These are phyloP conservation scores for Cirrhinus mrigala DNA, from an alignment of 2,797 vertebrate species.

Conservation along the genomic window DNA sequence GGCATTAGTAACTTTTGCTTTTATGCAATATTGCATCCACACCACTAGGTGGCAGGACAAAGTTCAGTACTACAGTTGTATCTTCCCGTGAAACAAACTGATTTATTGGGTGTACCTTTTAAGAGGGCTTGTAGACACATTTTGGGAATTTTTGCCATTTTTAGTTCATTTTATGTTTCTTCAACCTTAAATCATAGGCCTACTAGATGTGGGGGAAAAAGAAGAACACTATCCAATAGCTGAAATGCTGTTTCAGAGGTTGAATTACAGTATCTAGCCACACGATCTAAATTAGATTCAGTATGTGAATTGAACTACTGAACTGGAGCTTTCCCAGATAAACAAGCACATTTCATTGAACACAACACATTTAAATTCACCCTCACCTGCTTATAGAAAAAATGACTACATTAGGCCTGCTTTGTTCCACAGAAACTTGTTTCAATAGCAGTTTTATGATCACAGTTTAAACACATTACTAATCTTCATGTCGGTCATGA, in stretches of 20 bases:
- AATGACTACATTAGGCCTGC: not conserved
- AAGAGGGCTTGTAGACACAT: too few species aligned
- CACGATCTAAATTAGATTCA: conserved; percentile 24
- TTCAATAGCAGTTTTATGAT: not conserved
- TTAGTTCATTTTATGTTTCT: not conserved
- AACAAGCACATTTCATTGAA: conserved; percentile 23
- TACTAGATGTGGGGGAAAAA: not conserved
- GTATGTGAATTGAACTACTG: not conserved
- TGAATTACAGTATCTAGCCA: not conserved
- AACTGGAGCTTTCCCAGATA: conserved; percentile 5
- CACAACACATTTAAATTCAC: conserved; percentile 5
- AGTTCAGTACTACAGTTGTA: not conserved
- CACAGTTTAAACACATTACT: not conserved
- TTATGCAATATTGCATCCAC: not conserved
- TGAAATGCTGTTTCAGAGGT: not conserved
- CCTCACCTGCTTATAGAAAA: not conserved
- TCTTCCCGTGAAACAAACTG: not conserved
- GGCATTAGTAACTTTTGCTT: not conserved
- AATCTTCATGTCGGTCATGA: not conserved
- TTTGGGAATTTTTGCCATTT: too few species aligned
- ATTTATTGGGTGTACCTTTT: not conserved
- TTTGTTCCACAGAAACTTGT: not conserved
- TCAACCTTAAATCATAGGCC: not conserved
- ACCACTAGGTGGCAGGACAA: conserved; percentile 3
- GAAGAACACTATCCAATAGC: not conserved